Evolutionary conservation across 2,888 invertebrate species (phyloP).

Genomic region (Cheiracanthium punctorium): DNA sequence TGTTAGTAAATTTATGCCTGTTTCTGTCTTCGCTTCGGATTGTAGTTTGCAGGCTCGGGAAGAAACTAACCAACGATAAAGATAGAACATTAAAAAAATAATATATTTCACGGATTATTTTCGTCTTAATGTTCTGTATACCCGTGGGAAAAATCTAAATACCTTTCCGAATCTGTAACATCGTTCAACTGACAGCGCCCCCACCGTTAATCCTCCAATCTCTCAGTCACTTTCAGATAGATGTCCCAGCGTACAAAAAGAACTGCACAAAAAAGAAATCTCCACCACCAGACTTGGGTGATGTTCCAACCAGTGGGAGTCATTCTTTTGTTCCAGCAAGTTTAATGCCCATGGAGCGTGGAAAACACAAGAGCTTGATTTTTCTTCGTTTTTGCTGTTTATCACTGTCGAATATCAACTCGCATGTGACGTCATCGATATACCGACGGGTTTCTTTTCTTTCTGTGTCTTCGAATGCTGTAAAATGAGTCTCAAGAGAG

Average conservation of each 20-base stretch:
- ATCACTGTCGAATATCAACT: slow-evolving; percentile 30
- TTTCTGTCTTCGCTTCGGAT: too few species aligned
- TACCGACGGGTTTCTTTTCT: too few species aligned
- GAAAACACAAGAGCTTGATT: slow-evolving; percentile 38
- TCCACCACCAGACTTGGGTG: neutral
- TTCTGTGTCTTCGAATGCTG: too few species aligned
- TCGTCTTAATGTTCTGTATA: neutral
- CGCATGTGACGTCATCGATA: neutral
- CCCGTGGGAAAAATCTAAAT: neutral
- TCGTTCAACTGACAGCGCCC: neutral
- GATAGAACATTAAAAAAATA: too few species aligned
- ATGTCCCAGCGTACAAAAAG: too few species aligned
- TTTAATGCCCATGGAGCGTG: slow-evolving; percentile 29
- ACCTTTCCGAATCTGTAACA: neutral
- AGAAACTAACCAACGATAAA: too few species aligned
- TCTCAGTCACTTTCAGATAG: neutral
- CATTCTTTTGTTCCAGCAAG: slow-evolving; percentile 24
- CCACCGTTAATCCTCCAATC: neutral
- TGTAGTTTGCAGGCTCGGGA: too few species aligned
- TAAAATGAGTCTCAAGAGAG: too few species aligned
- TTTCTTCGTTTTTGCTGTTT: neutral
- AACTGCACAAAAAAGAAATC: slow-evolving; percentile 13
- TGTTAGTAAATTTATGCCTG: too few species aligned
- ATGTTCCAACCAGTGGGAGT: neutral
- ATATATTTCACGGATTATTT: too few species aligned